Conservation (phyloP, 2,888 invertebrate species). For the Cosmia pyralina region DNA sequence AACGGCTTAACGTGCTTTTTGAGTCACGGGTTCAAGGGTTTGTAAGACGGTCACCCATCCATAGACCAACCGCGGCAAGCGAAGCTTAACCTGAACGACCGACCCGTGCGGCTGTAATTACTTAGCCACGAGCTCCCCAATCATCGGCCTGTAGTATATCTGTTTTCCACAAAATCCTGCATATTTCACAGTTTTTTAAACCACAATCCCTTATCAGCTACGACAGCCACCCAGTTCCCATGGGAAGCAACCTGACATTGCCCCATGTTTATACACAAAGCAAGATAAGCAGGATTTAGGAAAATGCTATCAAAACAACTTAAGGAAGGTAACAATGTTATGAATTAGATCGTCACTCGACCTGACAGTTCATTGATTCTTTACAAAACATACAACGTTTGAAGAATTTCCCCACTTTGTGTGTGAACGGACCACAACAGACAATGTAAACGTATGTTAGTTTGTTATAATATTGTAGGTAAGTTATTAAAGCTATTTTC, state of each 20-base stretch:
- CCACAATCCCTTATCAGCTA: constrained; percentile 31
- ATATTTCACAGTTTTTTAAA: neutral
- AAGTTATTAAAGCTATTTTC: neutral
- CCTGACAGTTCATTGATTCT: constrained; percentile 22
- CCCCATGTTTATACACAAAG: constrained; percentile 69
- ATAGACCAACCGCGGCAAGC: neutral
- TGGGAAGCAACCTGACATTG: constrained; percentile 55
- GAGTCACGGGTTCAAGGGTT: too few relatives aligned
- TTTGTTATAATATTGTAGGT: neutral
- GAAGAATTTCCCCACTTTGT: constrained; percentile 29
- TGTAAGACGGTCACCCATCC: too few relatives aligned
- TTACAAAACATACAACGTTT: constrained; percentile 44
- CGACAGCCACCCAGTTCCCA: constrained; percentile 57
- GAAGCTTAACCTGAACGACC: too few relatives aligned
- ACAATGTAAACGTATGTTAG: constrained; percentile 15
- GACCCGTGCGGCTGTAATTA: too few relatives aligned
- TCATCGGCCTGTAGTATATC: neutral
- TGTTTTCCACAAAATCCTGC: neutral
- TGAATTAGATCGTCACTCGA: constrained; percentile 46
- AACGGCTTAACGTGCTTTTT: too few relatives aligned
- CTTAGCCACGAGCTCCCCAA: too few relatives aligned
- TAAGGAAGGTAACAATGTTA: constrained; percentile 33
- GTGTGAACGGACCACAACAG: neutral
- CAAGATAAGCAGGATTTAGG: constrained; percentile 66
- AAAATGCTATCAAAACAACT: constrained; percentile 67